Evolutionary conservation across 2,888 invertebrate species (phyloP), one percentile per base, ranked within the genome.

Genomic region (Synanthedon andrenaeformis): DNA sequence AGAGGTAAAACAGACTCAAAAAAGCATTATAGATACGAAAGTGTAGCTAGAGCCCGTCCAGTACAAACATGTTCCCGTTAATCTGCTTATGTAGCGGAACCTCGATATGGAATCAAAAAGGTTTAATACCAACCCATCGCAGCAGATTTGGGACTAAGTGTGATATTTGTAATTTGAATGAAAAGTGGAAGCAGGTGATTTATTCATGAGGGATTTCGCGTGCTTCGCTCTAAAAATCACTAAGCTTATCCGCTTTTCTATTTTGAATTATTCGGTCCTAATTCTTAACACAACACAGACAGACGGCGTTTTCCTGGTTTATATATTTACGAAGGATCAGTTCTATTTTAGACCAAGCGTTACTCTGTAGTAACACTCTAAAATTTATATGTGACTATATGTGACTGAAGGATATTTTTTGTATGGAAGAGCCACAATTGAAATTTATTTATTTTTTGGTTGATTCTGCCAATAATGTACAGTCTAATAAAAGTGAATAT

Each of bases 1-100:
- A 61, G 68, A 73, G 53, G 60, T 60, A 57, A 8, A 54, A 53
- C 55, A 65, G 67, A 69, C 74, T 73, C 70, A 75, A 74, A 70
- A 64, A 63, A 68, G 63, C 64, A 65, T 65, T 70, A 71, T 28
- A 6, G 67, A 66, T 67, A 68, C 63, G 65, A 63, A 65, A 63
- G 70, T 67, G 35, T 72, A 64, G 61, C 57, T 65, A 59, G 64
- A 65, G 57, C 58, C 55, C 56, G 65, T 64, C 64, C 64, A 67
- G 62, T 62, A 58, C 62, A 65, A 67, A 66, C 63, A 67, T 64
- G 61, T 60, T 65, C 61, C 57, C 62, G 64, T 65, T 74, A 74
- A 74, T 73, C 67, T 69, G 60, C 65, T 72, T 73, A 72, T 61
- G 59, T 59, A 57, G 59, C 62, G 61, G 57, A 61, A 63, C 63